Percentiles rank a stretch among this genome's conserved stretches.
Evolutionary conservation across 2,113 vertebrate species (phyloP).

Genomic region (Saccopteryx leptura): DNA sequence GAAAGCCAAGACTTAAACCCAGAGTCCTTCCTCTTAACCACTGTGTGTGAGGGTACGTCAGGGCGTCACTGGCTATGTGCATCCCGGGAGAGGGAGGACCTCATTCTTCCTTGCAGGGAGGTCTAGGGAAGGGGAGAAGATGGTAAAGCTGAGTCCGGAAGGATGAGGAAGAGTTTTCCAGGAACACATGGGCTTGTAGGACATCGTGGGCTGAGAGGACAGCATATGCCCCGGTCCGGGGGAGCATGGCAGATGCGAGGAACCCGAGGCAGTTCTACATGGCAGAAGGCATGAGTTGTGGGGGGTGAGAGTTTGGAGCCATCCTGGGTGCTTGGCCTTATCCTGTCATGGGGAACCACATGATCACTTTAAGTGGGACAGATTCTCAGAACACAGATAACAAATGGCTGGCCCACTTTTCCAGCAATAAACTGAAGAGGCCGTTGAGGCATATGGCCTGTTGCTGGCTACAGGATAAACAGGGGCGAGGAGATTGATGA

Average conservation of each 20-base stretch:
- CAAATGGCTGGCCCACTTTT: background rate
- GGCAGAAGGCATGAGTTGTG: background rate
- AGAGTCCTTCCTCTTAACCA: background rate
- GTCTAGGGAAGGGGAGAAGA: background rate
- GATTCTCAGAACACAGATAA: constrained; percentile 39
- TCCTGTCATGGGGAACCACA: background rate
- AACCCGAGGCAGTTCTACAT: background rate
- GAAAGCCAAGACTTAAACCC: background rate
- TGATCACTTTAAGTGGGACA: background rate
- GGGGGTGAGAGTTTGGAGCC: background rate
- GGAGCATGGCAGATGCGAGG: background rate
- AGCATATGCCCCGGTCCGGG: background rate
- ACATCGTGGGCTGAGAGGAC: background rate
- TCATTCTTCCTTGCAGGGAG: background rate
- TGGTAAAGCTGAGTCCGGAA: background rate
- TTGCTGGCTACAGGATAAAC: background rate
- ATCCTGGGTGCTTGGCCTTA: background rate
- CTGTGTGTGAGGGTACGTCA: background rate
- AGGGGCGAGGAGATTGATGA: background rate
- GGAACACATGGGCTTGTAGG: background rate
- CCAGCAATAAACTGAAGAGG: background rate
- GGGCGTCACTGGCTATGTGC: fast-evolving
- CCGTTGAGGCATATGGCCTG: background rate
- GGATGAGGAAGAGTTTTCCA: background rate
- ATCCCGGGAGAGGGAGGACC: background rate